A percentile compares a stretch with the other conserved stretches of the same genome.
These are phyloP conservation scores for Camelus dromedarius DNA, from an alignment of 2,113 vertebrate species.

Conservation along the genomic window DNA sequence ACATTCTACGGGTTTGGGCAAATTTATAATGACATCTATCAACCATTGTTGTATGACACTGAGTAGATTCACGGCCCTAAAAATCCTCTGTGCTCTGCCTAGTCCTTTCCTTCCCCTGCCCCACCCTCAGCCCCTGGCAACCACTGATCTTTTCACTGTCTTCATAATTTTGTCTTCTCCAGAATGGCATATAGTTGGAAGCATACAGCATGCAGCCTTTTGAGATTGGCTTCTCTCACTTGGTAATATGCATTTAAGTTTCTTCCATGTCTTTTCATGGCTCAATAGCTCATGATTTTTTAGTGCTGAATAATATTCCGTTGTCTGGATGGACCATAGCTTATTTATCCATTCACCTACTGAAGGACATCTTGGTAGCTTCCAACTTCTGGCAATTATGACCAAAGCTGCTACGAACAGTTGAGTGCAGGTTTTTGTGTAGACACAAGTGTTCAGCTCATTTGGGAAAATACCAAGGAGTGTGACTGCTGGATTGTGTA, in stretches of 20 bases:
- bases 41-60: background rate
- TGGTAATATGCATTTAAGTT: background rate
- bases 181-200: background rate
- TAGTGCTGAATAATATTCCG: background rate
- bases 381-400: background rate
- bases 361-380: background rate
- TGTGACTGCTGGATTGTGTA: background rate
- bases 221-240: background rate
- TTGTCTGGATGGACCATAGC: background rate
- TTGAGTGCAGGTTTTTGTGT: background rate
- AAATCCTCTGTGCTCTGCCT: background rate
- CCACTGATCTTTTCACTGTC: background rate
- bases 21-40: rapidly evolving
- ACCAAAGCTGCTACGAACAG: background rate
- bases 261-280: background rate
- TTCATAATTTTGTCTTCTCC: background rate
- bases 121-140: background rate
- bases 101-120: background rate
- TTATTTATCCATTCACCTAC: background rate
- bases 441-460: background rate
- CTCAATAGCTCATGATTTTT: background rate
- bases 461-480: background rate
- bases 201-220: background rate
- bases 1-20: background rate
- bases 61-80: background rate